Evolutionary conservation across 1,140 invertebrate species (phyloP).

Genomic region (Drosophila nigrodunni): DNA sequence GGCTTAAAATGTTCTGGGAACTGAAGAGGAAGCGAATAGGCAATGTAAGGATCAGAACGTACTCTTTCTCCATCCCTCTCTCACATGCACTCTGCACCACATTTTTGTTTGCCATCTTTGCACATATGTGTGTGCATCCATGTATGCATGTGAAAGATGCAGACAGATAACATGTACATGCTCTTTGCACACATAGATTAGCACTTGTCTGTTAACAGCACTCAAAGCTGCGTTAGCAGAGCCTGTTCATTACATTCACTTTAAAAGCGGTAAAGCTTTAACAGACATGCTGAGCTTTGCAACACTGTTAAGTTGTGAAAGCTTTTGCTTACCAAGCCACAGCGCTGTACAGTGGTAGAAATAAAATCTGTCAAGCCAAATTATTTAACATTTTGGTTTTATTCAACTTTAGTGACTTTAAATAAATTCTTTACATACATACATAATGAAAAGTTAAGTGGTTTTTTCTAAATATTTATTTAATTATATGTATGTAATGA

Average conservation of each 20-base stretch:
- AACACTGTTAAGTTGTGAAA: no score
- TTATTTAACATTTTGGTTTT: constrained; percentile 69
- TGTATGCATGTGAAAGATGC: not conserved
- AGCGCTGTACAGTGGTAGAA: no score
- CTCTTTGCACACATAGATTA: not conserved
- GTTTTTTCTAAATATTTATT: constrained; percentile 53
- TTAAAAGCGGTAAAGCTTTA: not conserved
- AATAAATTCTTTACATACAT: constrained; percentile 66
- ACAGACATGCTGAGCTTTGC: not conserved
- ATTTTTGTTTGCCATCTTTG: not conserved
- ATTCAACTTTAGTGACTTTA: constrained; percentile 42
- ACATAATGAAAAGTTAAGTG: constrained; percentile 47
- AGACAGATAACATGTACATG: not conserved
- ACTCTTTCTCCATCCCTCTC: not conserved
- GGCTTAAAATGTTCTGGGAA: not conserved
- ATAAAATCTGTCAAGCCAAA: no score
- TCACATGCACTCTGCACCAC: not conserved
- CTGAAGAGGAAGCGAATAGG: not conserved
- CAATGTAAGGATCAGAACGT: not conserved
- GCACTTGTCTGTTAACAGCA: not conserved
- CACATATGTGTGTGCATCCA: not conserved
- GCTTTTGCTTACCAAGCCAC: no score
- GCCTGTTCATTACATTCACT: not conserved
- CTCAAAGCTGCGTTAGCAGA: not conserved
- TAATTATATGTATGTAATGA: constrained; percentile 65